phyloP scores from a whole-genome alignment of 2,888 invertebrate genomes.

The Kryphioiulus occultus region DNA sequence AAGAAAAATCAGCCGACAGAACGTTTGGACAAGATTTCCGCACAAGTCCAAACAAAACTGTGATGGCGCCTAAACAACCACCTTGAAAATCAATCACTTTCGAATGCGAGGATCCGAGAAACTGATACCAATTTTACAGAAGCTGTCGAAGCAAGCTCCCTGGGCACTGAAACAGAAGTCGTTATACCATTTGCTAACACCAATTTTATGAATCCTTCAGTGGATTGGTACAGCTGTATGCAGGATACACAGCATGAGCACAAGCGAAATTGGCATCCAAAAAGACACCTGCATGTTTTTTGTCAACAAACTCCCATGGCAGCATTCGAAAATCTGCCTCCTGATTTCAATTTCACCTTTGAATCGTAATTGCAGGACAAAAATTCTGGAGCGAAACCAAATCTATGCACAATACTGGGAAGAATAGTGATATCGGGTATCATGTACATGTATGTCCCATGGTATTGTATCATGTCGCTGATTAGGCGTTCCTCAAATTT shows the following conservation, averaged over 20 bases:
- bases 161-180: too few relatives aligned
- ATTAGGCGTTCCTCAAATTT: too few relatives aligned
- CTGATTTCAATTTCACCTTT: background rate
- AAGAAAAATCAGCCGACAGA: background rate
- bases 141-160: too few relatives aligned
- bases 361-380: background rate
- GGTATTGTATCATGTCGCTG: too few relatives aligned
- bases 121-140: too few relatives aligned
- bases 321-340: background rate
- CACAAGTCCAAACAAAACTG: background rate
- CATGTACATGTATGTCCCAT: too few relatives aligned
- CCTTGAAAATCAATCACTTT: background rate
- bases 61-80: background rate
- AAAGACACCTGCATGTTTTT: slow-evolving; percentile 4
- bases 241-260: background rate
- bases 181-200: too few relatives aligned
- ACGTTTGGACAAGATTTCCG: background rate
- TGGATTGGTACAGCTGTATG: background rate
- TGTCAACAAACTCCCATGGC: background rate
- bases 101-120: too few relatives aligned
- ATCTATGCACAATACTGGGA: too few relatives aligned
- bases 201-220: background rate
- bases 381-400: background rate
- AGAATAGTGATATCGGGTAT: too few relatives aligned
- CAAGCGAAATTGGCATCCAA: background rate